These are phyloP conservation scores for Caprella mutica DNA, from an alignment of 2,888 invertebrate genomes.

Conservation along the genomic window DNA sequence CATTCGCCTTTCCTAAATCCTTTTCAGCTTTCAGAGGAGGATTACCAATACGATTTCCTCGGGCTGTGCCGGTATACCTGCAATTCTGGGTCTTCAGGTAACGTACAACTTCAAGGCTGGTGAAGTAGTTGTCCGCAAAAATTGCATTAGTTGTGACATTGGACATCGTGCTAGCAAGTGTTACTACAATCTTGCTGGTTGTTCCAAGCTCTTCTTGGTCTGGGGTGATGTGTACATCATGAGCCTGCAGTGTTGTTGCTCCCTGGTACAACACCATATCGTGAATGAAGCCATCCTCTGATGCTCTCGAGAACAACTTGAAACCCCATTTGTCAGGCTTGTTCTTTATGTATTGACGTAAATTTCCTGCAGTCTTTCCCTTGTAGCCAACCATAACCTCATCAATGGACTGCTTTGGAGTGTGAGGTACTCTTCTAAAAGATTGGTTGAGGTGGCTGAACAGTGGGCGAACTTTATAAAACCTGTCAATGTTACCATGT, in stretches of 20 bases:
- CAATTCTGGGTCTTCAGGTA: conserved; percentile 10
- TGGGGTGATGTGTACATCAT: conserved; percentile 3
- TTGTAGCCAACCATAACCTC: conserved; percentile 19
- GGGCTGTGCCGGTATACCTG: conserved; percentile 14
- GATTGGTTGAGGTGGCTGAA: conserved; percentile 12
- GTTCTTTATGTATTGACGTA: conserved; percentile 7
- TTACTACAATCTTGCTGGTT: conserved; percentile 8
- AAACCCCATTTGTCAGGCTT: conserved; percentile 15
- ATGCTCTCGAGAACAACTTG: conserved; percentile 14
- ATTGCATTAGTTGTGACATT: conserved; percentile 3
- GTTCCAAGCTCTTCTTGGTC: neutral
- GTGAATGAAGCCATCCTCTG: conserved; percentile 15
- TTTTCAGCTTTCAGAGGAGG: conserved; percentile 13
- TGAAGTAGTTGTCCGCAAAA: conserved; percentile 16
- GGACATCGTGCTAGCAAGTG: conserved; percentile 13
- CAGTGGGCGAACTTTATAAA: conserved; percentile 13
- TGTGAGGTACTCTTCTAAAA: conserved; percentile 1
- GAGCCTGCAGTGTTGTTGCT: conserved; percentile 2
- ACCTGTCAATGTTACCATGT: conserved; percentile 10
- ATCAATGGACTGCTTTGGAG: conserved; percentile 16
- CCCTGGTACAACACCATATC: conserved; percentile 14
- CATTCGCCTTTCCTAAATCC: conserved; percentile 8
- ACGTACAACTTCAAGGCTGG: conserved; percentile 12
- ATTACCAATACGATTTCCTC: conserved; percentile 9
- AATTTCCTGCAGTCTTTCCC: conserved; percentile 14